Evolutionary conservation across 2,888 invertebrate species (phyloP), one percentile per base, ranked within the genome.

Genomic region (Plagiodera versicolora): DNA sequence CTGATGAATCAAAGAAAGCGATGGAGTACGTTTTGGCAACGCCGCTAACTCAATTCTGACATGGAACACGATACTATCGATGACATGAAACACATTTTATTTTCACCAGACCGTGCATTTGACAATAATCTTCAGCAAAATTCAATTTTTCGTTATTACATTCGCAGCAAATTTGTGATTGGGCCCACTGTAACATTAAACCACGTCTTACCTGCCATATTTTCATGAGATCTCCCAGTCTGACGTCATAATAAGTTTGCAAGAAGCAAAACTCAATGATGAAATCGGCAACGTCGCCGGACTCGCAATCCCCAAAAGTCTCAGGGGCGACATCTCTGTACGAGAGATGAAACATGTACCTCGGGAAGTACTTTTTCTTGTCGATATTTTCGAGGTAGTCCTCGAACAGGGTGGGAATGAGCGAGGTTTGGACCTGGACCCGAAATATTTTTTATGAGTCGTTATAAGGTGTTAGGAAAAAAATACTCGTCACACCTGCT

Each of bases 311-410:
- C 8, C 54, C 61, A 39, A 60, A 52, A 8, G 56, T 61, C 24
- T 51, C 57, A 1, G 64, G 60, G 11, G 47, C 60, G 16, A 60
- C 51, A 30, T 64, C 63, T 30, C 66, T 60, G 1, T 58, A 53
- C 9, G 32, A 17, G 45, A 63, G 10, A 18, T 61, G 47, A 32
- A 66, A 66, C 65, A 66, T 66, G 28, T 61, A 63, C 32, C 59
- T 61, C 30, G 65, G 65, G 47, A 47, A 57, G 51, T 61, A 63
- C 44, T 44, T 50, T 11, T 48, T 53, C 19, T 30, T 53, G 5
- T 28, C 19, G 32, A 17, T 49, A 9, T 45, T 44, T 1, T 54
- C 49, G 5, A 49, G 14, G 3, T 9, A 11, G 18, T 53, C 16
- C 17, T 35, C 14, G 44, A 58, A 58, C 2, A 53, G 24, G n/a